Evolutionary conservation across 1,140 invertebrate genomes (phyloP).

Genomic region (Adoxophyes honmai): DNA sequence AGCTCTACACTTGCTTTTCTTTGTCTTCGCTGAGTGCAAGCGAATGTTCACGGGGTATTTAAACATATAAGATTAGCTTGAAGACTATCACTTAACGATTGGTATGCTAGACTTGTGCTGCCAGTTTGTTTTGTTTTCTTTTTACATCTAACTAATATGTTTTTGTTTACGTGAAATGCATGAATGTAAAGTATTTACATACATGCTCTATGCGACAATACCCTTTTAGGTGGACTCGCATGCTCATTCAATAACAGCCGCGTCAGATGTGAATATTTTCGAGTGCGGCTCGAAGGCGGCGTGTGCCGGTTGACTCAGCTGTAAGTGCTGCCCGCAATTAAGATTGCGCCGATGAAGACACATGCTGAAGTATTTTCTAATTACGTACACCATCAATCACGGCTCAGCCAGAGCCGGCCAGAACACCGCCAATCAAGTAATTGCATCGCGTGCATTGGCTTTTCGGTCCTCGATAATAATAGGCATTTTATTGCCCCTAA

Average conservation of each 20-base stretch:
- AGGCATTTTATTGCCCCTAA: constrained; percentile 75
- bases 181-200: too few relatives aligned
- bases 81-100: too few relatives aligned
- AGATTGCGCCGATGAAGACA: constrained; percentile 71
- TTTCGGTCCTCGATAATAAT: constrained; percentile 76
- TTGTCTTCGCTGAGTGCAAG: too few relatives aligned
- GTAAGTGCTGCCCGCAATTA: constrained; percentile 72
- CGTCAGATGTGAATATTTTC: constrained; percentile 13
- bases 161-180: too few relatives aligned
- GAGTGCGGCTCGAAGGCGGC: constrained; percentile 20
- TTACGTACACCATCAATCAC: constrained; percentile 74
- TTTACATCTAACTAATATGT: too few relatives aligned
- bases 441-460: constrained; percentile 76
- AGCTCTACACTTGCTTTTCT: too few relatives aligned
- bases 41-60: too few relatives aligned
- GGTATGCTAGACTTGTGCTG: too few relatives aligned
- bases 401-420: constrained; percentile 49
- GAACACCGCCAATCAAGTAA: constrained; percentile 75
- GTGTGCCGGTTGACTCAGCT: constrained; percentile 63
- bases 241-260: constrained; percentile 4
- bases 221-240: neutral
- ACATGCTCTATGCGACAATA: too few relatives aligned
- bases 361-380: constrained; percentile 75
- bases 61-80: too few relatives aligned
- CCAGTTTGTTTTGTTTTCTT: too few relatives aligned